phyloP scores from a whole-genome alignment of 1,140 invertebrate genomes.

The Zeugodacus cucurbitae region DNA sequence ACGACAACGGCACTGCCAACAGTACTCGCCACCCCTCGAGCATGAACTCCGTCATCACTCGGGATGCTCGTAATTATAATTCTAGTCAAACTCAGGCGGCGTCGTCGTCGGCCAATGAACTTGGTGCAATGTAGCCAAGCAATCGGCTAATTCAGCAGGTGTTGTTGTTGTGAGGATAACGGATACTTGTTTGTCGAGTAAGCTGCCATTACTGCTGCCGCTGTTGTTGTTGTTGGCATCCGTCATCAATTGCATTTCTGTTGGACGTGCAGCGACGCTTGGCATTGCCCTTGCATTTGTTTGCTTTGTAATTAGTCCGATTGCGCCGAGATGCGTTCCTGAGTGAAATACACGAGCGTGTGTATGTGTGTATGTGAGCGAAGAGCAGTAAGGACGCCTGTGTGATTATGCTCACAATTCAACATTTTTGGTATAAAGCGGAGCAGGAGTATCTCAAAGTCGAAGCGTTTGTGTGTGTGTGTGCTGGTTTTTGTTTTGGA shows the following conservation, averaged over 20 bases:
- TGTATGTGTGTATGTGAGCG: background rate
- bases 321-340: background rate
- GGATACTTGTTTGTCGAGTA: background rate
- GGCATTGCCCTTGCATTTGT: background rate
- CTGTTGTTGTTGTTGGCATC: background rate
- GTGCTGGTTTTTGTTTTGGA: background rate
- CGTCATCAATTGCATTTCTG: background rate
- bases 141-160: background rate
- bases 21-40: background rate
- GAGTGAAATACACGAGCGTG: background rate
- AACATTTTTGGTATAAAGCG: background rate
- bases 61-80: background rate
- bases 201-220: background rate
- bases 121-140: background rate
- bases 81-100: background rate
- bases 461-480: background rate
- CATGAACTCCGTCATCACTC: background rate
- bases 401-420: background rate
- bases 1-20: background rate
- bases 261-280: background rate
- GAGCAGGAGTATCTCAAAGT: background rate
- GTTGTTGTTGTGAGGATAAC: background rate
- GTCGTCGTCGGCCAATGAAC: background rate
- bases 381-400: background rate
- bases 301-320: conserved; percentile 19